A percentile compares a stretch with the other conserved stretches of the same genome.
phyloP scores from a whole-genome alignment of 2,797 vertebrate species.

The Rhodeus uyekii region DNA sequence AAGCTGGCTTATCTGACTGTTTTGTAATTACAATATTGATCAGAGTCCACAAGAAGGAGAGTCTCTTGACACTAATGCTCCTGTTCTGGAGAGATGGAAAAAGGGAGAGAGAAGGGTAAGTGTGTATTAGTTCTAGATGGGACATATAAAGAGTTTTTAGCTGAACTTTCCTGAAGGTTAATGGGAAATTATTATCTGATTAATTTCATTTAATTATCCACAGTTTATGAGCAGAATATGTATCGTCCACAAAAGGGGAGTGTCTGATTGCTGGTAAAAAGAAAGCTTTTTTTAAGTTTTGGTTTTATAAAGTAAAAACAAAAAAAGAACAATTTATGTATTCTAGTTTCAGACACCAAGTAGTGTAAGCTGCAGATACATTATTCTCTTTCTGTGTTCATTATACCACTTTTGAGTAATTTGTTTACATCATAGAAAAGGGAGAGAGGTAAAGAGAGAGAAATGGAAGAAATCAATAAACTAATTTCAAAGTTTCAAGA shows the following conservation, averaged over 20 bases:
- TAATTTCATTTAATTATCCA: not conserved
- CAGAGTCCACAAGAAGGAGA: conserved; percentile 41
- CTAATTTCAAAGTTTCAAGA: conserved; percentile 67
- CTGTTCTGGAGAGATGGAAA: conserved; percentile 20
- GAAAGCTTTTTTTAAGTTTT: not conserved
- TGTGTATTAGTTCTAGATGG: not conserved
- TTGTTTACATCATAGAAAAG: conserved; percentile 28
- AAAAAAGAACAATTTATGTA: too few relatives aligned
- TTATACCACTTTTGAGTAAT: conserved; percentile 10
- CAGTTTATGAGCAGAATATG: not conserved
- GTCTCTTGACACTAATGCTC: conserved; percentile 52
- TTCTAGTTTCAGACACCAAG: not conserved
- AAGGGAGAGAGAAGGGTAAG: not conserved
- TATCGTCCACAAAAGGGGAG: not conserved
- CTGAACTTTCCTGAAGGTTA: conserved; percentile 1
- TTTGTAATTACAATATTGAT: conserved; percentile 63
- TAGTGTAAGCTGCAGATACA: not conserved
- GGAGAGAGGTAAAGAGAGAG: conserved; percentile 8
- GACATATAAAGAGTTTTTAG: not conserved
- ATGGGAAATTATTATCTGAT: not conserved
- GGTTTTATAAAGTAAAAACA: not conserved
- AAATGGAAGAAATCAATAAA: conserved; percentile 64
- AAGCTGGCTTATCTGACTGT: conserved; percentile 30
- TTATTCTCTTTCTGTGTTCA: not conserved
- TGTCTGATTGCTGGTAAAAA: not conserved